These are phyloP conservation scores for Coenobita brevimanus DNA, from an alignment of 1,140 invertebrate genomes.

Conservation along the genomic window DNA sequence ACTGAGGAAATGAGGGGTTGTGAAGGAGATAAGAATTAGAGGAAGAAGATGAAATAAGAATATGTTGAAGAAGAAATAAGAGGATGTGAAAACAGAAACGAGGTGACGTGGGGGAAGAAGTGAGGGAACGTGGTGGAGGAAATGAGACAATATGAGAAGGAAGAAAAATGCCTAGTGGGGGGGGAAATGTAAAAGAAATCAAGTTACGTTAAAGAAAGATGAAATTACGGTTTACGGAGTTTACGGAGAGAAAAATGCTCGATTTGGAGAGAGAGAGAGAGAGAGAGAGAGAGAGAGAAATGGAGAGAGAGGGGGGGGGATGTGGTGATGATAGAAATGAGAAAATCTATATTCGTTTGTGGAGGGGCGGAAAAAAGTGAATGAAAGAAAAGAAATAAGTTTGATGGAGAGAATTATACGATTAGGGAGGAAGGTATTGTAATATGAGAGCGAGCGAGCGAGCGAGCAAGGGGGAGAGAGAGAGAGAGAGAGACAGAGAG, in stretches of 20 bases:
- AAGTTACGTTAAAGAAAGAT: too few relatives aligned
- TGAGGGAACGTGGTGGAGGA: background rate
- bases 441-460: background rate
- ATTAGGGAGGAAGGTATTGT: background rate
- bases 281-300: background rate
- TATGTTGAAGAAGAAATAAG: background rate
- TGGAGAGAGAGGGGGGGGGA: too few relatives aligned
- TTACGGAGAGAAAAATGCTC: too few relatives aligned
- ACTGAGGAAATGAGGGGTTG: background rate
- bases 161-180: background rate
- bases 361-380: background rate
- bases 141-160: background rate
- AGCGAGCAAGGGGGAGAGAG: background rate
- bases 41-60: background rate
- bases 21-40: background rate
- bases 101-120: background rate
- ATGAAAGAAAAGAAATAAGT: background rate
- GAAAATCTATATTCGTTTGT: background rate
- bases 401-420: background rate
- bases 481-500: background rate
- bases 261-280: too few relatives aligned
- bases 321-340: too few relatives aligned
- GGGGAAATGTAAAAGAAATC: background rate
- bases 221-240: too few relatives aligned
- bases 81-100: background rate